These are phyloP conservation scores for Onychomys torridus DNA, from an alignment of 2,797 vertebrate genomes.

Conservation along the genomic window DNA sequence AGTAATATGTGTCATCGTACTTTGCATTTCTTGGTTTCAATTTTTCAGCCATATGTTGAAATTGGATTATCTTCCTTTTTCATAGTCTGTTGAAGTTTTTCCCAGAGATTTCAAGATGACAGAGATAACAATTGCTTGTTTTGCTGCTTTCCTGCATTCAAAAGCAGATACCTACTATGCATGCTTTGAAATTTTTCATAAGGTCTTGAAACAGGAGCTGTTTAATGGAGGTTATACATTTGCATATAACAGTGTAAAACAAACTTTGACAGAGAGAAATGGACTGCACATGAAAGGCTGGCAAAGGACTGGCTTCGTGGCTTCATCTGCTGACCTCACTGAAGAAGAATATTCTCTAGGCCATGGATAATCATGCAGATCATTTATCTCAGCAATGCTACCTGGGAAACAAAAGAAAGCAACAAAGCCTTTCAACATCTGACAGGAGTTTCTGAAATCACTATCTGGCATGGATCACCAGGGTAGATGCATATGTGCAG, in stretches of 20 bases:
- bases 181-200: conserved; percentile 73
- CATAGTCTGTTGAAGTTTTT: conserved; percentile 50
- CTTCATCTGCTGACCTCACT: conserved; percentile 53
- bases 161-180: background rate
- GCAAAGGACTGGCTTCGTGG: background rate
- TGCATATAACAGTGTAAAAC: conserved; percentile 68
- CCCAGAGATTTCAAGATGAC: conserved; percentile 51
- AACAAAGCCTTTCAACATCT: conserved; percentile 46
- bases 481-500: conserved; percentile 2
- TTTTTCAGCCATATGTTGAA: conserved; percentile 19
- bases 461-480: conserved; percentile 13
- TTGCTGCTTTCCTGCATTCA: conserved; percentile 32
- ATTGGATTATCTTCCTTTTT: conserved; percentile 60
- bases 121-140: conserved; percentile 56
- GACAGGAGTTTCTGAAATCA: conserved; percentile 10
- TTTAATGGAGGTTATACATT: conserved; percentile 64
- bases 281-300: conserved; percentile 61
- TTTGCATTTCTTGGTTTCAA: conserved; percentile 1
- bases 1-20: background rate
- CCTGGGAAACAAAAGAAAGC: conserved; percentile 37
- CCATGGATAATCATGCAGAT: conserved; percentile 65
- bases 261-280: conserved; percentile 69
- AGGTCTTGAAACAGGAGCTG: conserved; percentile 68
- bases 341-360: conserved; percentile 42
- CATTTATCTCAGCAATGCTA: conserved; percentile 55